A percentile compares a stretch with the other conserved stretches of the same genome.
These are phyloP conservation scores for Drosophila aldrichi DNA, from an alignment of 2,888 invertebrate genomes.

Conservation along the genomic window DNA sequence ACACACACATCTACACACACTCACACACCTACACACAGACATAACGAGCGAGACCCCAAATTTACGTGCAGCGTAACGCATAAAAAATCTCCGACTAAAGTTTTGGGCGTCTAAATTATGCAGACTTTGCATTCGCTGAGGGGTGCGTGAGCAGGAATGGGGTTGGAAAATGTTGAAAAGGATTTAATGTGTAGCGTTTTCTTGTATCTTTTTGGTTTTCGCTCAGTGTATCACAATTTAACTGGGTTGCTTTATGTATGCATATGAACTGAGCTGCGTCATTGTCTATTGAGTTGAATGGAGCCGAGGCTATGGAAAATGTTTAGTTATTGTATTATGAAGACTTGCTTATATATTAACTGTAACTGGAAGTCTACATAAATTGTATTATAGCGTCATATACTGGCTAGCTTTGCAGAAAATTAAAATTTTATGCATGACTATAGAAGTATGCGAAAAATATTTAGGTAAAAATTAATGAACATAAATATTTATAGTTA, in stretches of 20 bases:
- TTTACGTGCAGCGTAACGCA: conserved; percentile 49
- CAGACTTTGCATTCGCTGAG: conserved; percentile 10
- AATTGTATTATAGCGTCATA: too few species aligned
- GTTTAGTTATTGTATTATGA: not conserved
- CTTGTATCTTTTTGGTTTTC: too few species aligned
- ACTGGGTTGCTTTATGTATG: not conserved
- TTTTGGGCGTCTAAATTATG: conserved; percentile 43
- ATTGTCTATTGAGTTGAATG: not conserved
- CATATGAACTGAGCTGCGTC: not conserved
- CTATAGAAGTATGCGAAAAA: too few species aligned
- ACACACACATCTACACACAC: conserved; percentile 11
- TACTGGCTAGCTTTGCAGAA: too few species aligned
- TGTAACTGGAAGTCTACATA: too few species aligned
- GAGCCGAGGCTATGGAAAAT: not conserved
- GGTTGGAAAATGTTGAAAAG: not conserved
- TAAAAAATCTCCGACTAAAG: conserved; percentile 47
- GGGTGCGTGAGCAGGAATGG: conserved; percentile 4
- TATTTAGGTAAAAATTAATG: too few species aligned
- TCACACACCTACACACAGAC: conserved; percentile 1
- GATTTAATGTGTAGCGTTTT: conserved; percentile 33
- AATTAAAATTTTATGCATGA: too few species aligned
- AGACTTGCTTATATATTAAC: too few species aligned
- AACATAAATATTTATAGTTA: too few species aligned
- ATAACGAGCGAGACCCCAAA: conserved; percentile 38
- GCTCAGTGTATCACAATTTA: not conserved